Conservation (phyloP, 2,113 vertebrate species). For the Sminthopsis crassicaudata region DNA sequence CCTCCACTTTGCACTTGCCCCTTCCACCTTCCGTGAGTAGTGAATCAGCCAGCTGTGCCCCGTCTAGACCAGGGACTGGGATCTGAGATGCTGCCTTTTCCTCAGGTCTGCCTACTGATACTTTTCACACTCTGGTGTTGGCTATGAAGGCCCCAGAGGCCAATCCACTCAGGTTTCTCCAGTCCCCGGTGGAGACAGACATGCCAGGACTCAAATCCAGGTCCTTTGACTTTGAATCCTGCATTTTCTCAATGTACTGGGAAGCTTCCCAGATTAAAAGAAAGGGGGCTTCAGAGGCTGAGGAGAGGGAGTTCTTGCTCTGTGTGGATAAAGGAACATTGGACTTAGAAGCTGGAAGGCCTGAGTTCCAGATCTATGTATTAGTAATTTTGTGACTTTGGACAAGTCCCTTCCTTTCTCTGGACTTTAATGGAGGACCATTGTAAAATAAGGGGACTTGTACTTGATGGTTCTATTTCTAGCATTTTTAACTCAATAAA, state of each 20-base stretch:
- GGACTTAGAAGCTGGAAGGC: neutral
- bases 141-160: neutral
- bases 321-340: neutral
- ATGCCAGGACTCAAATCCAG: neutral
- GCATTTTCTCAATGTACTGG: neutral
- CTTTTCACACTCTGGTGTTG: neutral
- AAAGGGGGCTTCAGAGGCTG: neutral
- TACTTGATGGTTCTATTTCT: neutral
- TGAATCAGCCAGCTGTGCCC: neutral
- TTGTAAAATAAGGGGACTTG: neutral
- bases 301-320: neutral
- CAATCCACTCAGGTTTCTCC: neutral
- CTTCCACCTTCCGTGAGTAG: neutral
- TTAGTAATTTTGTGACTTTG: neutral
- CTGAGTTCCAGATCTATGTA: neutral
- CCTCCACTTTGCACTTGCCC: neutral
- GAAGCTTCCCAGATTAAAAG: neutral
- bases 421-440: no score
- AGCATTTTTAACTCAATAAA: neutral
- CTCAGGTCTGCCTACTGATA: neutral
- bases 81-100: neutral
- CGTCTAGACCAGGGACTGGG: constrained; percentile 3
- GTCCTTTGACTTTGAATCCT: neutral
- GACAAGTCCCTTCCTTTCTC: neutral
- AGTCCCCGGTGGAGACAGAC: neutral